Percentiles rank a stretch among this genome's conserved stretches.
Evolutionary conservation across 2,888 invertebrate species (phyloP).

Genomic region (Nematopogon swammerdamellus): DNA sequence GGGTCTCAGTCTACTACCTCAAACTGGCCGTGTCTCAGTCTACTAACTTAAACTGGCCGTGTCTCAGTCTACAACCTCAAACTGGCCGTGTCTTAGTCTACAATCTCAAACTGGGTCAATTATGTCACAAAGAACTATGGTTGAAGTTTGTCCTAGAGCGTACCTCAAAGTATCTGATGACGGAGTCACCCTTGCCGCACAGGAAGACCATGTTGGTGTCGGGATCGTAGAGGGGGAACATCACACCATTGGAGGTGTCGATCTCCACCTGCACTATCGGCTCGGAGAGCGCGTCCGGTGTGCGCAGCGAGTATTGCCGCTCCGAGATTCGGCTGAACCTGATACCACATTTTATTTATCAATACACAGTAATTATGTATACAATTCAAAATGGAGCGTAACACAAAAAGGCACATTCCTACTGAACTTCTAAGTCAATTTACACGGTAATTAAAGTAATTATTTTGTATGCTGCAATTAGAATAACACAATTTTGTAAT

Average conservation of each 20-base stretch:
- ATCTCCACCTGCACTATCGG: constrained; percentile 91
- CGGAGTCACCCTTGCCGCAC: constrained; percentile 98
- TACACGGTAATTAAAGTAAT: neutral
- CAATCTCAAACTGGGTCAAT: too few species aligned
- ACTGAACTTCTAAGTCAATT: neutral
- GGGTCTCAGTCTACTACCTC: too few species aligned
- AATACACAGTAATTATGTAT: neutral
- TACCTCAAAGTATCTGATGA: constrained; percentile 78
- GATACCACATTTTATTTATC: constrained; percentile 5
- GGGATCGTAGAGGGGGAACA: constrained; percentile 95
- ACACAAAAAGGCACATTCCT: neutral
- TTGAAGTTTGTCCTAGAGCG: too few species aligned
- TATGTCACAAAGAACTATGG: too few species aligned
- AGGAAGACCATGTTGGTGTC: constrained; percentile 93
- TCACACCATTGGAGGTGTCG: constrained; percentile 93
- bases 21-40: too few species aligned
- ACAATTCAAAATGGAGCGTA: too few species aligned
- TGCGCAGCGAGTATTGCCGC: constrained; percentile 93
- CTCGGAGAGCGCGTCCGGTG: constrained; percentile 81
- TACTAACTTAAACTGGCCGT: too few species aligned
- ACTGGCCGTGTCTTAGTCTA: too few species aligned
- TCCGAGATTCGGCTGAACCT: constrained; percentile 98
- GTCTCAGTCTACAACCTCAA: too few species aligned
- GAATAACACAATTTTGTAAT: too few species aligned
- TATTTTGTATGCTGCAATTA: neutral